Evolutionary conservation across 2,113 vertebrate genomes (phyloP).

Genomic region (Pseudopodoces humilis): DNA sequence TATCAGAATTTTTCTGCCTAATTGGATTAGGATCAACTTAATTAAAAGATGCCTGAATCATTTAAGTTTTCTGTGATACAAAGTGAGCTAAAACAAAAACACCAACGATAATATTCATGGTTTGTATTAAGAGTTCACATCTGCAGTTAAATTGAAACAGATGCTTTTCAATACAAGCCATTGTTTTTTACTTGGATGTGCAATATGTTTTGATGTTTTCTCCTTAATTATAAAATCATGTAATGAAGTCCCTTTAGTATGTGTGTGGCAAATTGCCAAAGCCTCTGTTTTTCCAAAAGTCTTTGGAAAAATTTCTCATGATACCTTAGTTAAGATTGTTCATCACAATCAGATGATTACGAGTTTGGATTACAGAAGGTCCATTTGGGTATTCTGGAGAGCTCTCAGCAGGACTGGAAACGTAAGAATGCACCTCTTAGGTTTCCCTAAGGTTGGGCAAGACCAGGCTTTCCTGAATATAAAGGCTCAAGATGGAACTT

Average conservation of each 20-base stretch:
- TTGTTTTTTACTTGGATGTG: constrained; percentile 72
- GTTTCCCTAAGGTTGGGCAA: neutral
- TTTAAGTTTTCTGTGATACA: constrained; percentile 71
- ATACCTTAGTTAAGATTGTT: neutral
- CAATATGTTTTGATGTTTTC: constrained; percentile 77
- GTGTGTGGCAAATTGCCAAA: constrained; percentile 70
- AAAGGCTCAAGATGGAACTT: neutral
- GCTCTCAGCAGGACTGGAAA: neutral
- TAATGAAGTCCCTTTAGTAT: constrained; percentile 58
- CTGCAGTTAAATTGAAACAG: constrained; percentile 75
- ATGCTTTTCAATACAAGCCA: constrained; percentile 46
- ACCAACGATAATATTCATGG: constrained; percentile 62
- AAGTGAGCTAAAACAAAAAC: constrained; percentile 59
- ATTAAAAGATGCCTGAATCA: constrained; percentile 72
- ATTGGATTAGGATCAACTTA: constrained; percentile 75
- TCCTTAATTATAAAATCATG: constrained; percentile 74
- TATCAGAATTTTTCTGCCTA: constrained; percentile 69
- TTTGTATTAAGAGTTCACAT: constrained; percentile 76
- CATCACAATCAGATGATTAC: neutral
- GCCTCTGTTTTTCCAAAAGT: constrained; percentile 46
- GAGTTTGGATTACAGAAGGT: neutral
- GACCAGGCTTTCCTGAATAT: neutral
- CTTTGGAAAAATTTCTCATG: constrained; percentile 46
- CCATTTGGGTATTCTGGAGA: neutral
- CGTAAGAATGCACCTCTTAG: neutral